These are phyloP conservation scores for Echinops telfairi DNA, from an alignment of 2,113 vertebrate species.

Conservation along the genomic window DNA sequence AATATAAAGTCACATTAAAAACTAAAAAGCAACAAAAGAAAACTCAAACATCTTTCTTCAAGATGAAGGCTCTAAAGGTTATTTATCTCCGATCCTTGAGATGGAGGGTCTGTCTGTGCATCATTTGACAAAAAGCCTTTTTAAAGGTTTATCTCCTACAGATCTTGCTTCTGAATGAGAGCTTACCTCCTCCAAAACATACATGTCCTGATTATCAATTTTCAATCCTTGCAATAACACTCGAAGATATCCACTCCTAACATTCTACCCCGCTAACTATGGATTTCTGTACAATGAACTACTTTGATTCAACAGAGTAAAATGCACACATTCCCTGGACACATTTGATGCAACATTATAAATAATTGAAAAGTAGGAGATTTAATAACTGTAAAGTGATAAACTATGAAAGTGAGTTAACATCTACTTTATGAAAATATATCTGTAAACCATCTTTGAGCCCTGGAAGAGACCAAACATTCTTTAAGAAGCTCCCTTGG, in stretches of 20 bases:
- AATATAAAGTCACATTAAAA: slow-evolving; percentile 55
- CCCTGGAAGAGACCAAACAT: slow-evolving; percentile 52
- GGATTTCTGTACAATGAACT: slow-evolving; percentile 29
- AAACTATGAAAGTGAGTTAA: neutral
- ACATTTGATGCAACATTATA: slow-evolving; percentile 55
- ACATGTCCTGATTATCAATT: slow-evolving; percentile 17
- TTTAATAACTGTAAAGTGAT: slow-evolving; percentile 60
- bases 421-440: slow-evolving; percentile 43
- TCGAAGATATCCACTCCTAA: slow-evolving; percentile 55
- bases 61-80: slow-evolving; percentile 56
- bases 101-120: slow-evolving; percentile 13
- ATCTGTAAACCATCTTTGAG: slow-evolving; percentile 34
- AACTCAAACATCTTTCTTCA: slow-evolving; percentile 43
- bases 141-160: slow-evolving; percentile 28
- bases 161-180: neutral
- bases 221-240: neutral
- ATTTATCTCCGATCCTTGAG: neutral
- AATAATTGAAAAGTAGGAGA: slow-evolving; percentile 25
- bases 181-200: slow-evolving; percentile 40
- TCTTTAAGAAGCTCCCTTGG: slow-evolving; percentile 61
- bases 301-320: slow-evolving; percentile 57
- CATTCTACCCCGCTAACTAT: neutral
- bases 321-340: slow-evolving; percentile 53
- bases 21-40: slow-evolving; percentile 57
- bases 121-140: slow-evolving; percentile 43